Evolutionary conservation across 1,140 invertebrate species (phyloP).

Genomic region (Amphibalanus amphitrite): DNA sequence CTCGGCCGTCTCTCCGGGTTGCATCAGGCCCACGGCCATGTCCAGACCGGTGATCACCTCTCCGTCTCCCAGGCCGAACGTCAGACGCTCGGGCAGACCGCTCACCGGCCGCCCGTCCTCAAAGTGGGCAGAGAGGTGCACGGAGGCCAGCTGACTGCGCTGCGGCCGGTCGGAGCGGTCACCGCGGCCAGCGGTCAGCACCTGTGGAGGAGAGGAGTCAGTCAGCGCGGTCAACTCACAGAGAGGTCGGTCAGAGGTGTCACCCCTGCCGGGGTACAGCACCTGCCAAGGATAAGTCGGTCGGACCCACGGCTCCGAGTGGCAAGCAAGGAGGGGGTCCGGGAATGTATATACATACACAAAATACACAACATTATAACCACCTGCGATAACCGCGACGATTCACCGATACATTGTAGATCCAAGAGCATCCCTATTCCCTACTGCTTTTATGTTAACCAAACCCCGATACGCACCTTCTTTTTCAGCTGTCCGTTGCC

Average conservation of each 20-base stretch:
- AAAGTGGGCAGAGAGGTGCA: neutral
- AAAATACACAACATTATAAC: too few species aligned
- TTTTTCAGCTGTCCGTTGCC: slow-evolving; percentile 5
- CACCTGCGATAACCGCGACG: too few species aligned
- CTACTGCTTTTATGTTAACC: too few species aligned
- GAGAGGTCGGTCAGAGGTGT: neutral
- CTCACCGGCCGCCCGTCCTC: neutral
- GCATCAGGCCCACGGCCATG: neutral
- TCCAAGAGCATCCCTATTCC: too few species aligned
- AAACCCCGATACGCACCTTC: too few species aligned
- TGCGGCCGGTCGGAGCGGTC: neutral
- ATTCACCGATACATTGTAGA: too few species aligned
- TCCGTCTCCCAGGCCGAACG: slow-evolving; percentile 2
- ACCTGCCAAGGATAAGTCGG: too few species aligned
- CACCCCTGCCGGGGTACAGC: too few species aligned
- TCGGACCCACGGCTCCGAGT: too few species aligned
- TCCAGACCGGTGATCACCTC: neutral
- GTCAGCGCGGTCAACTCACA: neutral
- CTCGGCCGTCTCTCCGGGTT: neutral
- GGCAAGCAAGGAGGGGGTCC: too few species aligned
- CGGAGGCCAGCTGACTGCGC: neutral
- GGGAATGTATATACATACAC: too few species aligned
- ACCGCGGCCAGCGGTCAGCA: neutral
- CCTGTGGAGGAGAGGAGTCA: neutral
- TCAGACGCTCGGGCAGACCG: neutral